Percentiles rank a stretch among this genome's conserved stretches.
Conservation (phyloP, 2,113 vertebrate genomes). For the Corythaixoides concolor region DNA sequence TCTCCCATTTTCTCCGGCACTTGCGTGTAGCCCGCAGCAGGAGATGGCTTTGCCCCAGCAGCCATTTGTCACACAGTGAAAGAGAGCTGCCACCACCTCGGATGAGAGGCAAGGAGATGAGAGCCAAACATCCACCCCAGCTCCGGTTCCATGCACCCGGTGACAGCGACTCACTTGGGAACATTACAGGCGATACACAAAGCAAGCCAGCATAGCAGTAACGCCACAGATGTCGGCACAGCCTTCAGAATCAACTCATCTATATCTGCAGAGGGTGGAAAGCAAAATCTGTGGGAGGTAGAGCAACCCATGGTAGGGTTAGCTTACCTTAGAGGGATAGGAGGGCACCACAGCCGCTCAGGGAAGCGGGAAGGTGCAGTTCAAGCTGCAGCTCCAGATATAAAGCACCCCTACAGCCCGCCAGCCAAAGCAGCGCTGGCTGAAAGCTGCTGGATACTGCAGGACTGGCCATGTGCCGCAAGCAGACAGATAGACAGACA, state of each 20-base stretch:
- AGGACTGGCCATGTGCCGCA: fast-evolving
- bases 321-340: not conserved
- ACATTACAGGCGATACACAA: not conserved
- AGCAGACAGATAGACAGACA: not conserved
- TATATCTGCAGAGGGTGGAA: not conserved
- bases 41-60: not conserved
- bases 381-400: not conserved
- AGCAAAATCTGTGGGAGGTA: not conserved
- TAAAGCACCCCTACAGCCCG: not conserved
- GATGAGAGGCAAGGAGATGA: not conserved
- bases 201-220: not conserved
- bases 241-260: not conserved
- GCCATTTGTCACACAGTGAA: not conserved
- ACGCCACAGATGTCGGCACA: not conserved
- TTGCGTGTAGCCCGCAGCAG: not conserved
- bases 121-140: not conserved
- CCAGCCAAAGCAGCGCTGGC: not conserved
- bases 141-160: not conserved
- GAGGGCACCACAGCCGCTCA: not conserved
- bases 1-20: not conserved
- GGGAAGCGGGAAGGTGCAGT: not conserved
- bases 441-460: not conserved
- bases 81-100: not conserved
- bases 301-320: not conserved
- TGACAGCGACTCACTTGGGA: not conserved